Conservation (phyloP, 2,888 invertebrate species). For the Lasioglossum lativentre region DNA sequence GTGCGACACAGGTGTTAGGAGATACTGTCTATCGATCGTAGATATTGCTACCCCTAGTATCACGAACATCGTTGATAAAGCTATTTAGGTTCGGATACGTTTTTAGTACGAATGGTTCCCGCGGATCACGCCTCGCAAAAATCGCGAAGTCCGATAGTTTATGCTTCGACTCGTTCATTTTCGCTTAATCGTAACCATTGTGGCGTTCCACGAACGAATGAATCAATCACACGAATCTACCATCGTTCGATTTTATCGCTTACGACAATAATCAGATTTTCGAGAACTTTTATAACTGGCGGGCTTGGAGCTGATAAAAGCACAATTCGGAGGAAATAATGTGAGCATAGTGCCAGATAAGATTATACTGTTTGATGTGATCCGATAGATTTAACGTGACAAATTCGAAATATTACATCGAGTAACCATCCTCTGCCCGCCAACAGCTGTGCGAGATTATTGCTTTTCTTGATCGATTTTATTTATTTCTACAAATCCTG, state of each 20-base stretch:
- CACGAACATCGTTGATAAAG: slow-evolving; percentile 42
- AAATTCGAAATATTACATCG: neutral
- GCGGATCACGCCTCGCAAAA: neutral
- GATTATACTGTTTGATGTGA: neutral
- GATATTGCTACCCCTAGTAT: slow-evolving; percentile 24
- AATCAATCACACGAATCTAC: neutral
- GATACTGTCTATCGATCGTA: slow-evolving; percentile 49
- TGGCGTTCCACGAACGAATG: neutral
- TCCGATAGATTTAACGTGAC: neutral
- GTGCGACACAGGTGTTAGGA: neutral
- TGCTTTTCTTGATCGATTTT: neutral
- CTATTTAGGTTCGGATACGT: slow-evolving; percentile 25
- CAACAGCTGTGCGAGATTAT: neutral
- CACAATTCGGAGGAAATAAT: neutral
- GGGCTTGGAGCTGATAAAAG: neutral
- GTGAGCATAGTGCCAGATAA: neutral
- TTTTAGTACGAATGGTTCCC: neutral
- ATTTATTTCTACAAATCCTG: neutral
- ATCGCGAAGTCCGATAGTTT: neutral
- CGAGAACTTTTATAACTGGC: neutral
- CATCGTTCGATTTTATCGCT: too few relatives aligned
- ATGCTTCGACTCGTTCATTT: neutral
- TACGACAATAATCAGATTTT: neutral
- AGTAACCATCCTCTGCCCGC: neutral
- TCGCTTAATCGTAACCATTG: neutral